These are phyloP conservation scores for Knipowitschia caucasica DNA, from an alignment of 2,797 vertebrate genomes.

Conservation along the genomic window DNA sequence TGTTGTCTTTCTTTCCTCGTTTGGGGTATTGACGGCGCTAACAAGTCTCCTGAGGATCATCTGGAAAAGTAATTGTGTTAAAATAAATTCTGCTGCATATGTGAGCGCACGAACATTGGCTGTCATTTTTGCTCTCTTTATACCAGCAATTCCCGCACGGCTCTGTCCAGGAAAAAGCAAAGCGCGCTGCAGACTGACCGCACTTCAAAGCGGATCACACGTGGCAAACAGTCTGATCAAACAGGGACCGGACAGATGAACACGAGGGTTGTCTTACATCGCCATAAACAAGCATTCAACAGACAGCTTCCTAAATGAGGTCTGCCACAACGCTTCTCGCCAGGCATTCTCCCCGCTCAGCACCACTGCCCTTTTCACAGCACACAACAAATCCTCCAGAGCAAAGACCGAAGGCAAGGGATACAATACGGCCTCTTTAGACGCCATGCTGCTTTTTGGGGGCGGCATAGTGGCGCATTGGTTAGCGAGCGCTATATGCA, in stretches of 20 bases:
- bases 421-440: slow-evolving; percentile 11
- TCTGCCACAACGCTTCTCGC: slow-evolving; percentile 25
- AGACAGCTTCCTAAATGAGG: slow-evolving; percentile 60
- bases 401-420: background rate
- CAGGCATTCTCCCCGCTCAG: slow-evolving; percentile 42
- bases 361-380: slow-evolving; percentile 33
- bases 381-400: slow-evolving; percentile 14
- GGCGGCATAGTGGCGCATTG: too few relatives aligned
- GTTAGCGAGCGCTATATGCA: too few relatives aligned
- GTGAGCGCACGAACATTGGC: slow-evolving; percentile 28
- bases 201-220: slow-evolving; percentile 58
- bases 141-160: slow-evolving; percentile 47
- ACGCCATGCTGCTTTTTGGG: too few relatives aligned
- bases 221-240: slow-evolving; percentile 62
- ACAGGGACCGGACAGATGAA: slow-evolving; percentile 44
- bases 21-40: slow-evolving; percentile 23
- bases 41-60: slow-evolving; percentile 26
- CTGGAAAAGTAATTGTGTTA: slow-evolving; percentile 20
- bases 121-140: slow-evolving; percentile 44
- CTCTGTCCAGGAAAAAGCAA: slow-evolving; percentile 41
- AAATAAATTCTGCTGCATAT: slow-evolving; percentile 6
- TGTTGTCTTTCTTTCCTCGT: slow-evolving; percentile 27
- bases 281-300: slow-evolving; percentile 43
- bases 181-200: slow-evolving; percentile 56
- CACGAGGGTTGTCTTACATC: slow-evolving; percentile 44